A percentile compares a stretch with the other conserved stretches of the same genome.
Conservation (phyloP, 2,113 vertebrate species). For the Ploceus nigricollis region DNA sequence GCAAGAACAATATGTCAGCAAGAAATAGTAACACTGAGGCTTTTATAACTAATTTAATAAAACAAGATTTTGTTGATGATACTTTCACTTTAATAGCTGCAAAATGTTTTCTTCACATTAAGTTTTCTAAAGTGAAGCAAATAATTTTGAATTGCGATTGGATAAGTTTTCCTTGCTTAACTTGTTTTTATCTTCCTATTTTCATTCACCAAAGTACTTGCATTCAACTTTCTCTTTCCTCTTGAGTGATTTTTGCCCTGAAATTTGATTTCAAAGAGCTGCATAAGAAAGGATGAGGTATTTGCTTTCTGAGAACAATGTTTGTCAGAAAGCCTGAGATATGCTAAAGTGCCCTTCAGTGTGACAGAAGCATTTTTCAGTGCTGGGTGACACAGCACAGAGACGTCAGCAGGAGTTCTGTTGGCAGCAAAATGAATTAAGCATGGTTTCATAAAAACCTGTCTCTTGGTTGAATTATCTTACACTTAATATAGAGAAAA, state of each 20-base stretch:
- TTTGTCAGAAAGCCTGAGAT: background rate
- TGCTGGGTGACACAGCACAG: background rate
- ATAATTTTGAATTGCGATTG: background rate
- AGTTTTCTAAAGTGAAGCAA: background rate
- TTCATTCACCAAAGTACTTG: background rate
- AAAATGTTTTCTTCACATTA: background rate
- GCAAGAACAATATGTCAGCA: background rate
- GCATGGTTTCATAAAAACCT: background rate
- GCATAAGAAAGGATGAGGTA: background rate
- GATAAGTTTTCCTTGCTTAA: background rate
- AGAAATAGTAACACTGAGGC: background rate
- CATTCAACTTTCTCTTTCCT: background rate
- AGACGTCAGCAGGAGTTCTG: background rate
- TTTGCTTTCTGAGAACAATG: background rate
- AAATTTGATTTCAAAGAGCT: background rate
- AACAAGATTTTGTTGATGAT: background rate
- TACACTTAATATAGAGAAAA: background rate
- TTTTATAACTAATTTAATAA: background rate
- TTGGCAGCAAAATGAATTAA: background rate
- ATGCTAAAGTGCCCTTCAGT: background rate
- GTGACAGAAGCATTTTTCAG: conserved; percentile 8
- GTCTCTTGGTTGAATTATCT: background rate
- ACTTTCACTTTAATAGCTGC: background rate
- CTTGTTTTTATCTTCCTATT: background rate
- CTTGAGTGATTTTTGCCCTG: background rate